Evolutionary conservation across 2,888 invertebrate species (phyloP), one percentile per base, ranked within the genome.

Genomic region (Epiperipatus broadwayi): DNA sequence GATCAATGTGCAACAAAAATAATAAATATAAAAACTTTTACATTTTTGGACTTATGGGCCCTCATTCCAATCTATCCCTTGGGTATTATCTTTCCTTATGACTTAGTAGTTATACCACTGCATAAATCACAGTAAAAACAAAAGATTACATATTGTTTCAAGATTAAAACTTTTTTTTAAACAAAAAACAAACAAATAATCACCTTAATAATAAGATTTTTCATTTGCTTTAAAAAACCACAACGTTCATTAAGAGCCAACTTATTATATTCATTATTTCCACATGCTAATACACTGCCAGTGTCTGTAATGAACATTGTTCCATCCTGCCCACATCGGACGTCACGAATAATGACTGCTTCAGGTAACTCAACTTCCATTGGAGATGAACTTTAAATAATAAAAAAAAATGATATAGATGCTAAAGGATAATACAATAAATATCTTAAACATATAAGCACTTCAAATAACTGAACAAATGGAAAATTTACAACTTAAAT

Each of bases 221-320:
- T 59, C 57, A 61, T 61, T 36, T 64, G 60, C 49, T 61, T 55
- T 37, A 65, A 57, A 45, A 66, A 63, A 2, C 64, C 63, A 41
- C 57, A 55, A 37, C 64, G 50, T 43, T 58, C 54, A 46, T 67
- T 61, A 20, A 74, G 61, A 19, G 73, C 74, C 27, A 77, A 58
- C 51, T 75, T 75, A 50, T 73, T 73, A 52, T 66, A 61, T 32
- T 61, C 58, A 49, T 66, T 66, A 43, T 61, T 66, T 10, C 77
- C 77, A 51, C 71, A 72, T 4, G 70, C 71, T 42, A 71, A 64
- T 27, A 75, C 54, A 25, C 63, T 62, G 2, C 73, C 73, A 41
- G 64, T 64, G 37, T 65, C 60, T 10, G 71, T 70, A 5, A 75
- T 54, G 20, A 72, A 58, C 43, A 71, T 66, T 0, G 72, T 71